Percentiles rank a stretch among this genome's conserved stretches.
These are phyloP conservation scores for Drosophila sp. DNA, from an alignment of 1,140 invertebrate species.

Conservation along the genomic window DNA sequence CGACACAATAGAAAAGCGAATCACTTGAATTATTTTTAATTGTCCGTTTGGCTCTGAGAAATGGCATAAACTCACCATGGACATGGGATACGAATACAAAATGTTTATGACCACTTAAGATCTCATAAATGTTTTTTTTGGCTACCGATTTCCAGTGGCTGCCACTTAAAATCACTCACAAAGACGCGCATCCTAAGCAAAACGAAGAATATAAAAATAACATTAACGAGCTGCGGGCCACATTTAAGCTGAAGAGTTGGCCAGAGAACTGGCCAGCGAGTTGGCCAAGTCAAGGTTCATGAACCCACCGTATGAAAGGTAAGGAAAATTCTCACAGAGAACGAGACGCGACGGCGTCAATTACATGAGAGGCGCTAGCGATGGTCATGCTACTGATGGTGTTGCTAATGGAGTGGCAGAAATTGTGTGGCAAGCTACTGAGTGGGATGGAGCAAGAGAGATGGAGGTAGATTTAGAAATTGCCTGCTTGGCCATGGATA, in stretches of 20 bases:
- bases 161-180: conserved; percentile 58
- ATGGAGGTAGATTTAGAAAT: conserved; percentile 35
- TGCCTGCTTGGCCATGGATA: conserved; percentile 29
- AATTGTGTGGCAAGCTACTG: not conserved
- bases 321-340: conserved; percentile 61
- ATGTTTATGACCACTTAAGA: conserved; percentile 46
- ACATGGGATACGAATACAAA: conserved; percentile 25
- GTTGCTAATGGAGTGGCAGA: conserved; percentile 13
- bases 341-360: conserved; percentile 69
- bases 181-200: conserved; percentile 54
- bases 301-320: conserved; percentile 42
- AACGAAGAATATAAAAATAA: conserved; percentile 30
- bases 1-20: conserved; percentile 17
- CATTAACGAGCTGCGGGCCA: conserved; percentile 56
- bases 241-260: conserved; percentile 29
- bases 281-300: conserved; percentile 58
- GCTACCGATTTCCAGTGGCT: conserved; percentile 59
- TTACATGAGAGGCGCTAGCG: conserved; percentile 60
- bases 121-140: conserved; percentile 52
- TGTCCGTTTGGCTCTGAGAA: conserved; percentile 9
- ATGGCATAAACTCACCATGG: not conserved
- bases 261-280: conserved; percentile 11
- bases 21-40: conserved; percentile 20
- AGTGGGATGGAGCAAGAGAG: not conserved
- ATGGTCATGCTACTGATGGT: conserved; percentile 24